A percentile compares a stretch with the other conserved stretches of the same genome.
These are phyloP conservation scores for Cichlasoma orientale DNA, from an alignment of 2,797 vertebrate species.

Conservation along the genomic window DNA sequence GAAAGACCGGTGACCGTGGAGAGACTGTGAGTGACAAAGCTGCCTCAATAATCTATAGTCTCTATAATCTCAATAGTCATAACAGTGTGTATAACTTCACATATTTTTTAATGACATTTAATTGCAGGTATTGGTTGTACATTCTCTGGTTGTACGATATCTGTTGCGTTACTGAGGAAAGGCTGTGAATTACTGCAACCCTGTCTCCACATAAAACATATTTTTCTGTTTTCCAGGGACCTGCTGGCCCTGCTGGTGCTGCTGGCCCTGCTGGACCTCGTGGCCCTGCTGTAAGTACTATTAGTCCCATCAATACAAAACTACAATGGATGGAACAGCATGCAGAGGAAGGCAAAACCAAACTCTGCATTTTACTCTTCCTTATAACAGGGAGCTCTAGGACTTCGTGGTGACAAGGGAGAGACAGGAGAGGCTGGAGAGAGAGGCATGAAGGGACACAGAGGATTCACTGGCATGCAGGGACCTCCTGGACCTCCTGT, in stretches of 20 bases:
- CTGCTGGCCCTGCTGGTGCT: slow-evolving; percentile 83
- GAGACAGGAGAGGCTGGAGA: slow-evolving; percentile 94
- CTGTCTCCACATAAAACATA: not conserved
- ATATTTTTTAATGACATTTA: too few relatives aligned
- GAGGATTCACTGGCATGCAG: slow-evolving; percentile 97
- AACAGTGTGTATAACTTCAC: not conserved
- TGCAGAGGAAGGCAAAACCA: not conserved
- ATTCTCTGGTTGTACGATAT: too few relatives aligned
- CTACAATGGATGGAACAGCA: not conserved
- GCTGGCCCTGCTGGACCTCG: slow-evolving; percentile 90
- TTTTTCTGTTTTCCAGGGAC: slow-evolving; percentile 81
- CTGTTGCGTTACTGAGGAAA: not conserved
- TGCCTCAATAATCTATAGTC: not conserved
- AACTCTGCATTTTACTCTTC: not conserved
- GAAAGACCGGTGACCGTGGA: slow-evolving; percentile 96
- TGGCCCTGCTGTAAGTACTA: slow-evolving; percentile 90
- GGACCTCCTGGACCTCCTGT: slow-evolving; percentile 92
- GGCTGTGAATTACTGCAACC: not conserved
- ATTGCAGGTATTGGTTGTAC: too few relatives aligned
- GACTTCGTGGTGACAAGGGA: slow-evolving; percentile 97
- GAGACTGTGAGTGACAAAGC: slow-evolving; percentile 85
- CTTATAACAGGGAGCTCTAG: slow-evolving; percentile 84
- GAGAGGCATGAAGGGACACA: slow-evolving; percentile 99
- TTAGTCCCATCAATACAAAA: not conserved
- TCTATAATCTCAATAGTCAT: too few relatives aligned